phyloP scores from a whole-genome alignment of 2,797 vertebrate species.

The Acrossocheilus fasciatus region DNA sequence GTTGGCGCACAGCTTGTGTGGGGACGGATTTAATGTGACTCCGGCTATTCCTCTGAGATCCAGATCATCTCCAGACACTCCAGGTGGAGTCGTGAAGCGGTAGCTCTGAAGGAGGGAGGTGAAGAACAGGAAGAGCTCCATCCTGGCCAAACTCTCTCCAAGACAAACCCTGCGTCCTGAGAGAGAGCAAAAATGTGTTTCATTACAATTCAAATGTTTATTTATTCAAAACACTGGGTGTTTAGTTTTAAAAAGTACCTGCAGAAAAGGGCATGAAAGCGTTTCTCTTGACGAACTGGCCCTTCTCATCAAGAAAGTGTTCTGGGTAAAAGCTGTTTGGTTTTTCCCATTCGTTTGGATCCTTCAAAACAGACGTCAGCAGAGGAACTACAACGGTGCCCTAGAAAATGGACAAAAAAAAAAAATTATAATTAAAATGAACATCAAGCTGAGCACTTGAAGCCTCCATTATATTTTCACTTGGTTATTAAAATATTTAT shows the following conservation, averaged over 20 bases:
- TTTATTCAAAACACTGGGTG: not conserved
- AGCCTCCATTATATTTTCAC: not conserved
- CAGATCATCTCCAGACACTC: conserved; percentile 72
- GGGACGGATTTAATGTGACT: conserved; percentile 67
- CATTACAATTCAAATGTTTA: not conserved
- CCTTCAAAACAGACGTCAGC: conserved; percentile 53
- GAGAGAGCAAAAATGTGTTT: not conserved
- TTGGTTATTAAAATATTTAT: not conserved
- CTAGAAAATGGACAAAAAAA: conserved; percentile 47
- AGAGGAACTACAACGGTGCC: conserved; percentile 72
- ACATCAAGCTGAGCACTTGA: too few species aligned
- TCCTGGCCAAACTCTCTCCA: conserved; percentile 77
- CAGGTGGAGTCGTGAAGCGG: conserved; percentile 68
- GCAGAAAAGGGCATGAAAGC: conserved; percentile 77
- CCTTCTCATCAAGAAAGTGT: conserved; percentile 74
- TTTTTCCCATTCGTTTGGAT: conserved; percentile 73
- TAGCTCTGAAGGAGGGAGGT: conserved; percentile 75
- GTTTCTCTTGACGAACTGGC: conserved; percentile 68
- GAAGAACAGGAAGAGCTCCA: conserved; percentile 82
- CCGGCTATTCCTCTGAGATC: conserved; percentile 69
- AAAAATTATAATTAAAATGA: not conserved
- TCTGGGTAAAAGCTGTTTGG: conserved; percentile 73
- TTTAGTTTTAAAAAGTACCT: conserved; percentile 58
- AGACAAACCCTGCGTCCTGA: conserved; percentile 72
- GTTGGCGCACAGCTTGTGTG: conserved; percentile 50